Conservation (phyloP, 2,888 invertebrate species). For the Nemoura dubitans region DNA sequence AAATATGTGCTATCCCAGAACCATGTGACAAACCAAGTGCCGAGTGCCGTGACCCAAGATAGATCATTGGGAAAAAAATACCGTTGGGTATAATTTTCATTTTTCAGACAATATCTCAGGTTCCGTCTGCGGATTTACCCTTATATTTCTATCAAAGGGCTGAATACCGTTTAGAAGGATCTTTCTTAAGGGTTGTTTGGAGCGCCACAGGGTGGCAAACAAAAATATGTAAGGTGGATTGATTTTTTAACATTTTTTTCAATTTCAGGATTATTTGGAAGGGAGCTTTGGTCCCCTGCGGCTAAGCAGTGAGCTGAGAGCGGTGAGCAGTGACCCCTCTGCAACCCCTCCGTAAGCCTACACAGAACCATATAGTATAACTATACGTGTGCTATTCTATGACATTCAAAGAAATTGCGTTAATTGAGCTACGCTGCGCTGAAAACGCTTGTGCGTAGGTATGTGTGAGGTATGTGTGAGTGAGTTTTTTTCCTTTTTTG, state of each 20-base stretch:
- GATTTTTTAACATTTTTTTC: slow-evolving; percentile 33
- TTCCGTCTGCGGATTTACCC: slow-evolving; percentile 39
- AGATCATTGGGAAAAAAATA: slow-evolving; percentile 32
- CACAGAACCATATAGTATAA: background rate
- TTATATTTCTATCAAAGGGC: slow-evolving; percentile 39
- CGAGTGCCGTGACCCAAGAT: background rate
- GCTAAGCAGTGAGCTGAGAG: background rate
- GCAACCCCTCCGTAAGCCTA: too few species aligned
- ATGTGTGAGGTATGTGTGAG: background rate
- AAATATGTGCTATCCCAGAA: too few species aligned
- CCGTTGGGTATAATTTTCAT: slow-evolving; percentile 41
- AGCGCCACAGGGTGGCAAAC: slow-evolving; percentile 34
- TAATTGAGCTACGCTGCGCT: background rate
- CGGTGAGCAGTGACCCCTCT: too few species aligned
- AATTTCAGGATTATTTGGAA: slow-evolving; percentile 35
- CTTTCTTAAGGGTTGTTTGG: slow-evolving; percentile 41
- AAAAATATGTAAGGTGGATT: slow-evolving; percentile 40
- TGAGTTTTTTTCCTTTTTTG: background rate
- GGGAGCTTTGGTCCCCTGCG: slow-evolving; percentile 37
- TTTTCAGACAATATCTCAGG: slow-evolving; percentile 39
- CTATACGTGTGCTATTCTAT: background rate
- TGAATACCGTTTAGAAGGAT: slow-evolving; percentile 33
- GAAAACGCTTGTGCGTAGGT: background rate
- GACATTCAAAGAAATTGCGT: background rate
- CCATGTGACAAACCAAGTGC: background rate